A percentile compares a stretch with the other conserved stretches of the same genome.
phyloP scores from a whole-genome alignment of 2,888 invertebrate genomes.

The Neuroscelio doddi region DNA sequence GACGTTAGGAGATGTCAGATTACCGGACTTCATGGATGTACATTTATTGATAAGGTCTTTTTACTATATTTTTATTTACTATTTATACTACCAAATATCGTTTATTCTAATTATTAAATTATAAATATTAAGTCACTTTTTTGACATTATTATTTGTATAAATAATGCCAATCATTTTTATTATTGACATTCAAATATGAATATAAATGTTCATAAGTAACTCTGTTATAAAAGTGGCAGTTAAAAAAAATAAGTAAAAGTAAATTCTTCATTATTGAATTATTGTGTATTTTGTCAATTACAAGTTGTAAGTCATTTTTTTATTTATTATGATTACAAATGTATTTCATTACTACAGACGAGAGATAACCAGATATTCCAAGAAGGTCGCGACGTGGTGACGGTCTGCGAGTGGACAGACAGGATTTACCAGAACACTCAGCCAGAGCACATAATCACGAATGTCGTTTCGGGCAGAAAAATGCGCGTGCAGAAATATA shows the following conservation, averaged over 20 bases:
- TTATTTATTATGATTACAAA: background rate
- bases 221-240: no score
- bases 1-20: slow-evolving; percentile 94
- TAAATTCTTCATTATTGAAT: no score
- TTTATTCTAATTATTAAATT: no score
- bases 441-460: slow-evolving; percentile 93
- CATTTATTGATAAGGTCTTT: slow-evolving; percentile 88
- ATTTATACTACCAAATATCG: no score
- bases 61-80: slow-evolving; percentile 9
- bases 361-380: slow-evolving; percentile 87
- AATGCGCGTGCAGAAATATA: slow-evolving; percentile 94
- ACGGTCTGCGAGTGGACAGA: slow-evolving; percentile 95
- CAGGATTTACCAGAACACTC: slow-evolving; percentile 93
- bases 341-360: slow-evolving; percentile 81
- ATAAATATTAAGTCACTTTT: no score
- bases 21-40: slow-evolving; percentile 92
- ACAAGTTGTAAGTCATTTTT: no score
- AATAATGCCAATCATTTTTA: no score
- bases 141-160: no score
- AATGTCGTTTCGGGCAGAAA: slow-evolving; percentile 93
- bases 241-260: no score
- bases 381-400: slow-evolving; percentile 92
- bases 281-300: no score
- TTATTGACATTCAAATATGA: no score
- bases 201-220: no score